Evolutionary conservation across 1,140 invertebrate species (phyloP).

Genomic region (Lasioglossum albipes): DNA sequence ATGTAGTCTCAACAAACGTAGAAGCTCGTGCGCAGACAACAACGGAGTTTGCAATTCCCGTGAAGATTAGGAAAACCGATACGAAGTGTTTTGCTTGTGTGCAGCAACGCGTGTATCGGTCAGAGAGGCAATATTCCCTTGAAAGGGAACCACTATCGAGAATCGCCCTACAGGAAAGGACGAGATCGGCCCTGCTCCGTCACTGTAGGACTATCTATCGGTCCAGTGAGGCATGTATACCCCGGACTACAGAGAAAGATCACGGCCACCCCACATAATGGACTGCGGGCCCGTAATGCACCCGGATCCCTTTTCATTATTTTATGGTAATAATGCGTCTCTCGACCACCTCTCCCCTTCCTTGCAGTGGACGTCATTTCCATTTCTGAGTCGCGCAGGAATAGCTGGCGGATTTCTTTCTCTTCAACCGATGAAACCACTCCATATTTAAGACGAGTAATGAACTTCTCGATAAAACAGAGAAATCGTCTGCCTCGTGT

Average conservation of each 20-base stretch:
- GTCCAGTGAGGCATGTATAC: slow-evolving; percentile 63
- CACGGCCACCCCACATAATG: slow-evolving; percentile 58
- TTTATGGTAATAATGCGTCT: slow-evolving; percentile 70
- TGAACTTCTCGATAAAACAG: slow-evolving; percentile 9
- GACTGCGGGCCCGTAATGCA: slow-evolving; percentile 59
- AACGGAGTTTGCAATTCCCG: neutral
- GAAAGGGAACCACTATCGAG: slow-evolving; percentile 21
- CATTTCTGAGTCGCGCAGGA: slow-evolving; percentile 33
- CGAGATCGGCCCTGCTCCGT: slow-evolving; percentile 58
- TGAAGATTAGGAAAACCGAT: neutral
- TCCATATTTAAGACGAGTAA: slow-evolving; percentile 6
- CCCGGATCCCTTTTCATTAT: slow-evolving; percentile 71
- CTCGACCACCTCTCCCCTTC: slow-evolving; percentile 33
- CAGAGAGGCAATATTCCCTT: slow-evolving; percentile 24
- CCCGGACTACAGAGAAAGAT: slow-evolving; percentile 53
- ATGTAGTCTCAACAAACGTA: too few relatives aligned
- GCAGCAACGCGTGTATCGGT: neutral
- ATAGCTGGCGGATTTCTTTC: slow-evolving; percentile 39
- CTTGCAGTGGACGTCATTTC: slow-evolving; percentile 21
- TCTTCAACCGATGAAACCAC: slow-evolving; percentile 26
- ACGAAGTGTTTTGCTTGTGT: neutral
- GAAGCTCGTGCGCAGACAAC: neutral
- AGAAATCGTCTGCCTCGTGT: too few relatives aligned
- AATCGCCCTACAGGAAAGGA: slow-evolving; percentile 39
- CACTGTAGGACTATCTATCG: slow-evolving; percentile 65